Base-by-base conservation (phyloP, 2,888 invertebrate genomes). In the Mesopsocus fuscifrons region DNA sequence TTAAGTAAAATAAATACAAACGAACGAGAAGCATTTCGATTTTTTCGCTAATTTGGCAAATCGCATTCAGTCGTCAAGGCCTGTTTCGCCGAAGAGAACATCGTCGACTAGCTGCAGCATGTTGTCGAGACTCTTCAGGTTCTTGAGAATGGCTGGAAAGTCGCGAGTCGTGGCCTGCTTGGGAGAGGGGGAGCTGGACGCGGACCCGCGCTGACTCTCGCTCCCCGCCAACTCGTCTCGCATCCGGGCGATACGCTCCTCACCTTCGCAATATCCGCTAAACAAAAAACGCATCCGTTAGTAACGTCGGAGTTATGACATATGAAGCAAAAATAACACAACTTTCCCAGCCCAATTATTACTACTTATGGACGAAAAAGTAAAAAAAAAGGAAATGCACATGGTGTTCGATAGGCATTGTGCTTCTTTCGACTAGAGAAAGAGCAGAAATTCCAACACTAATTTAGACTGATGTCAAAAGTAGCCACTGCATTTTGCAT, bases 71-170 rank as follows among this genome's bases (percentile, higher is more conserved):
- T 26, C 26, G 26, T 26, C 26, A 11, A 26, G 26, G 6, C 26
- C 51, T 16, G 49, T 49, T 31, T 50, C 49, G 34, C 51, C 52
- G 34, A 52, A 52, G 31, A 52, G 46, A 31, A 51, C 52, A 32
- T 52, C 51, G 44, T 52, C 51, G 38, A 52, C 40, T 18, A 51
- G 51, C 49, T 51, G 50, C 21, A 52, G 42, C 33, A 49, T 49
- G 6, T 46, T 46, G 32, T 52, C 52, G 23, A 52, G 44, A 33
- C 50, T 46, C 45, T 51, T 52, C 16, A 52, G 43, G 42, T 52
- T 52, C 16, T 50, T 45, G 5, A 52, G 46, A 5, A 51, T 51
- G 13, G 49, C 44, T 4, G 52, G 48, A 22, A 52, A 43, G 33
- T 52, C 51, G 30, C 49, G 34, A n/a, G 51, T 50, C n/a, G 16